Base-by-base conservation (phyloP, 2,888 invertebrate species). In the Phyllotreta striolata region DNA sequence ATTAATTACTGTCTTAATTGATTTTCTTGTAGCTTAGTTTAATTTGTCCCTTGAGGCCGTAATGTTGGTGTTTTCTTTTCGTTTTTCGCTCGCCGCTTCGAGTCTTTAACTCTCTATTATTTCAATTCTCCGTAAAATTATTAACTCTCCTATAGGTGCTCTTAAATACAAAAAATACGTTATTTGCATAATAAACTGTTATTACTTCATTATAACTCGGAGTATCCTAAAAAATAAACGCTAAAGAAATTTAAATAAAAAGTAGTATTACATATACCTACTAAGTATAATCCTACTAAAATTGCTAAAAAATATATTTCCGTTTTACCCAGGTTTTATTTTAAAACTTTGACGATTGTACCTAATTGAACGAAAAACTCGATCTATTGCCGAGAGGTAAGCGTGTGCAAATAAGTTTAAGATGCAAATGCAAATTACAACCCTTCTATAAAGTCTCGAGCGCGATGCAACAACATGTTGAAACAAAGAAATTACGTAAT, bases 1-100 rank as follows among this genome's bases (percentile, higher is more conserved):
- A 79, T 78, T 78, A 78, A 79, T 79, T 78, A 76, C 77, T 75
- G 72, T 73, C 76, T 75, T 79, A 78, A 78, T 78, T 78, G 78
- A 79, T 78, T 79, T 78, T 75, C 78, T 77, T 76, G 75, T 75
- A 75, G 76, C 75, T 76, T 73, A 75, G 72, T 76, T 74, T 77
- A 77, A 76, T 77, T 75, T 73, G 73, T 74, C 74, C 73, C 74
- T 72, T 70, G 74, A 71, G 76, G 72, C 75, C 64, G 73, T 72
- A 73, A 71, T 72, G 71, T 71, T 74, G 66, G 73, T 67, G 65
- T 66, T 70, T 69, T 73, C 71, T 69, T 71, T 72, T 67, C 68
- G 70, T 70, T 71, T 67, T 49, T 54, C 39, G 14, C 52, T 10
- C 13, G 13, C 14, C 9, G 14, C 12, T 47, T 47, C 12, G n/a